Evolutionary conservation across 1,140 invertebrate species (phyloP).

Genomic region (Drosophila seguyi): DNA sequence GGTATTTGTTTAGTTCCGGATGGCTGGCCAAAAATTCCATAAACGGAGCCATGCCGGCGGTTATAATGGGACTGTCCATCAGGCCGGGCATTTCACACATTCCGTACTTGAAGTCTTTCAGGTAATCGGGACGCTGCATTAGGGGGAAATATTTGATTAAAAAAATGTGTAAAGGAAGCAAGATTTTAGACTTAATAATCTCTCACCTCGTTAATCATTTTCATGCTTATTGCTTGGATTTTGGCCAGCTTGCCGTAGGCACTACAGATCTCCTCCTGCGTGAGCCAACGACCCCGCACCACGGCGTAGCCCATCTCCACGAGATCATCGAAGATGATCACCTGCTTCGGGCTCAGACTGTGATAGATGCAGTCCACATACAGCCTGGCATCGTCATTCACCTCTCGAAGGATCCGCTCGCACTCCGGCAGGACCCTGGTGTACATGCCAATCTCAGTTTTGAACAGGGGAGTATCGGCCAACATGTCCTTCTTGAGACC

Average conservation of each 20-base stretch:
- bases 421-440: conserved; percentile 47
- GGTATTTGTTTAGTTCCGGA: conserved; percentile 57
- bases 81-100: conserved; percentile 25
- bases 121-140: conserved; percentile 35
- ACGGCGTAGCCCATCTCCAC: conserved; percentile 50
- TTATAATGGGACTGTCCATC: conserved; percentile 36
- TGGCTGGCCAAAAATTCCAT: conserved; percentile 28
- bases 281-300: conserved; percentile 44
- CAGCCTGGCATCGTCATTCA: conserved; percentile 44
- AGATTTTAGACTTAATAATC: background rate
- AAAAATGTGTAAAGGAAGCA: background rate
- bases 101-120: conserved; percentile 34
- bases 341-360: conserved; percentile 36
- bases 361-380: conserved; percentile 50
- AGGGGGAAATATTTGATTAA: background rate
- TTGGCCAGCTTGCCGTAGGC: conserved; percentile 57
- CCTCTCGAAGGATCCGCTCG: conserved; percentile 39
- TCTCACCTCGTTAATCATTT: conserved; percentile 40
- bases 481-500: conserved; percentile 61
- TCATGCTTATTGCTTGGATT: conserved; percentile 61
- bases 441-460: conserved; percentile 72
- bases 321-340: conserved; percentile 69
- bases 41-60: conserved; percentile 30
- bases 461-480: conserved; percentile 37
- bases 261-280: conserved; percentile 39